Evolutionary conservation across 2,888 invertebrate genomes (phyloP), one percentile per base, ranked within the genome.

Genomic region (Linyphia triangularis): DNA sequence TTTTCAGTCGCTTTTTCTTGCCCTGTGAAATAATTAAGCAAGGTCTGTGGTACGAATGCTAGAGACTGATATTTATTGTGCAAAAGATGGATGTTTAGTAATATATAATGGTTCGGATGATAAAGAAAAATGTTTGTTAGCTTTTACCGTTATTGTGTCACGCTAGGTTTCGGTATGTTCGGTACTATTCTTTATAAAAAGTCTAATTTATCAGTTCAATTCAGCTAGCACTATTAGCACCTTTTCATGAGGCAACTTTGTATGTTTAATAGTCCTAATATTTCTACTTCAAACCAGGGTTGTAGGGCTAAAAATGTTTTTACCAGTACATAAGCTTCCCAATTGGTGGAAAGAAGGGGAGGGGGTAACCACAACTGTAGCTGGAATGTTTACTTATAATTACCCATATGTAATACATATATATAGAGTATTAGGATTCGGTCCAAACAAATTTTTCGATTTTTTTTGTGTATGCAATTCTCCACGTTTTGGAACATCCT

Each of bases 11-110:
- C 24, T 61, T 43, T 85, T 57, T 85, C 40, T 30, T 72, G 22
- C 19, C 33, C 57, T 73, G 40, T 26, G 65, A 65, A 81, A 81
- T 82, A 88, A 88, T 88, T 88, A 88, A 88, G 28, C 73, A 88
- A 88, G 75, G 59, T 67, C 37, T 78, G 19, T n/a, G 30, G 69
- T 77, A 19, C 70, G 61, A 43, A 78, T 79, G 67, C 72, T 78
- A 22, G 43, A 43, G 63, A 72, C 78, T 33, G n/a, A 28, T 70
- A 78, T 59, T 85, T 78, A 78, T 78, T 51, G 59, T 37, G 40
- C 16, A n/a, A 30, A 65, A 63, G 28, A 28, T 16, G 9, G 33
- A 33, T 69, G 69, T 69, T 28, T n/a, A 24, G 70, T 30, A 63
- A 79, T 63, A 72, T 85, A 69, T 77, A 59, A 77, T 37, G 37